Conservation (phyloP, 2,888 invertebrate genomes). For the Drosophila kokeensis region DNA sequence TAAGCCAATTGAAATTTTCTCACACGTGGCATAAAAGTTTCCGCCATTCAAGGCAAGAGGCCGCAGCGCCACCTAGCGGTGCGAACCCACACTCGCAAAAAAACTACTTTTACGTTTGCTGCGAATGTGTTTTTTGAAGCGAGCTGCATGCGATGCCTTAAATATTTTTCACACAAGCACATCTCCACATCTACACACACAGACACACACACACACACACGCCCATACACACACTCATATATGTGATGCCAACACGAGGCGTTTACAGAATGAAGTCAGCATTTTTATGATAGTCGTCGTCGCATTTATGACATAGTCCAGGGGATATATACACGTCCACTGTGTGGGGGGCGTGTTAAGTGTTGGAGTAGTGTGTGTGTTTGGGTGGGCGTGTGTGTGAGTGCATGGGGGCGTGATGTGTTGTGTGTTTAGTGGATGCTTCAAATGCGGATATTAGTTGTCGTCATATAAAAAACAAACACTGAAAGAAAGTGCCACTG, state of each 20-base stretch:
- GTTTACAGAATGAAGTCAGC: constrained; percentile 73
- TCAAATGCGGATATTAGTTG: constrained; percentile 67
- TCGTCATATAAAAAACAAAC: constrained; percentile 51
- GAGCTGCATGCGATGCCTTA: constrained; percentile 49
- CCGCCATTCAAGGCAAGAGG: constrained; percentile 27
- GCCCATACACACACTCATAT: not conserved
- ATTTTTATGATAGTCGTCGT: constrained; percentile 70
- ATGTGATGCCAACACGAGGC: constrained; percentile 46
- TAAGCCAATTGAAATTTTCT: constrained; percentile 70
- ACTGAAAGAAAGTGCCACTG: constrained; percentile 22
- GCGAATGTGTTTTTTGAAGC: constrained; percentile 29
- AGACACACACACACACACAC: not conserved
- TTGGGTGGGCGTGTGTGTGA: not conserved
- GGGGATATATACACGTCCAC: constrained; percentile 51
- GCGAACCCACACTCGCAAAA: constrained; percentile 15
- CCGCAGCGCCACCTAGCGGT: constrained; percentile 51
- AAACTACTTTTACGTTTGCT: constrained; percentile 44
- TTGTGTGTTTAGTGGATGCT: constrained; percentile 64
- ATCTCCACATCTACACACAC: not conserved
- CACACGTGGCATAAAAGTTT: constrained; percentile 59
- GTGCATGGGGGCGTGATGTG: constrained; percentile 51
- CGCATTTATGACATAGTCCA: constrained; percentile 68
- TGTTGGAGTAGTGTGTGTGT: constrained; percentile 19
- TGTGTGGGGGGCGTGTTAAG: constrained; percentile 36
- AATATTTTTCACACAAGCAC: constrained; percentile 43